Evolutionary conservation across 2,797 vertebrate genomes (phyloP).

Genomic region (Thunnus albacares): DNA sequence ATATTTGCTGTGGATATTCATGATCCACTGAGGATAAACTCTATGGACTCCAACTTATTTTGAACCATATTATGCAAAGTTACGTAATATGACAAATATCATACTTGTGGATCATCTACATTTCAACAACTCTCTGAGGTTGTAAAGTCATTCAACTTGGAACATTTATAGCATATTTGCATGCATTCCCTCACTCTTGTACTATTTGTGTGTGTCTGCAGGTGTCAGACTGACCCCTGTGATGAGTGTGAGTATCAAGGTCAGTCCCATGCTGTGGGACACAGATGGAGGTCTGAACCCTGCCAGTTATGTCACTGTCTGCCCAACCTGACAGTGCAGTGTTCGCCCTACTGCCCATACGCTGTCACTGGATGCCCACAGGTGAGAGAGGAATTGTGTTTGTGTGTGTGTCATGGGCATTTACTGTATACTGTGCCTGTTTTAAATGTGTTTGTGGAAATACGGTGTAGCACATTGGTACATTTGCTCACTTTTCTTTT

Average conservation of each 20-base stretch:
- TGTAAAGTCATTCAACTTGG: no score
- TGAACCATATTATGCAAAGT: neutral
- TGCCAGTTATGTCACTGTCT: slow-evolving; percentile 91
- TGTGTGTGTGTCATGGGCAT: neutral
- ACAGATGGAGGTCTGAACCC: slow-evolving; percentile 87
- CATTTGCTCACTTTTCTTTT: neutral
- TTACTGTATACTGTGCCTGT: neutral
- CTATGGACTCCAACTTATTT: neutral
- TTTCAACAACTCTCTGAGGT: neutral
- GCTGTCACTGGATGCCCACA: slow-evolving; percentile 85
- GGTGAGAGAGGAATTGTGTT: slow-evolving; percentile 76
- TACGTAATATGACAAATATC: neutral
- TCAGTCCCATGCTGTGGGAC: slow-evolving; percentile 76
- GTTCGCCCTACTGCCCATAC: slow-evolving; percentile 87
- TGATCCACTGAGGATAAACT: neutral
- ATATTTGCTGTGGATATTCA: neutral
- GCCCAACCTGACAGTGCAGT: slow-evolving; percentile 80
- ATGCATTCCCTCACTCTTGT: neutral
- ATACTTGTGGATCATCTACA: no score
- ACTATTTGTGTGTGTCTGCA: slow-evolving; percentile 61
- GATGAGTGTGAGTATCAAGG: slow-evolving; percentile 86
- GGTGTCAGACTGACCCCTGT: slow-evolving; percentile 90
- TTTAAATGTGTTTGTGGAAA: neutral
- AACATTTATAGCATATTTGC: neutral
- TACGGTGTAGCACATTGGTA: neutral